Evolutionary conservation across 2,113 vertebrate species (phyloP).

Genomic region (Brachyistius frenatus): DNA sequence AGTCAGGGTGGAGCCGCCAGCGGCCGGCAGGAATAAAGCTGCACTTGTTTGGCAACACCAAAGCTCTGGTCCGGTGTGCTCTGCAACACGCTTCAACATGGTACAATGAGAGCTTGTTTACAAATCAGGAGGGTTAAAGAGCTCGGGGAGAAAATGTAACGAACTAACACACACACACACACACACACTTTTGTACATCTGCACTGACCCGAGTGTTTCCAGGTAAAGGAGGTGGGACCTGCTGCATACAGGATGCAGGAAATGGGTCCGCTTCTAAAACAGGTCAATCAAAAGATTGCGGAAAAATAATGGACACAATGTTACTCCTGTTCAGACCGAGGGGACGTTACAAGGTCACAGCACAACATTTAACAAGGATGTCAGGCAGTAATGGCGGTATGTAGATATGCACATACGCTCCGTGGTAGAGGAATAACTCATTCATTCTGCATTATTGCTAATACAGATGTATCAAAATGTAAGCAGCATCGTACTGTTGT

Average conservation of each 20-base stretch:
- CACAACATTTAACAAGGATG: no score
- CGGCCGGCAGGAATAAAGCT: conserved; percentile 66
- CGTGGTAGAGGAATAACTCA: no score
- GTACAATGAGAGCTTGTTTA: conserved; percentile 77
- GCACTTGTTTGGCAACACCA: conserved; percentile 65
- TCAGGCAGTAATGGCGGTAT: conserved; percentile 6
- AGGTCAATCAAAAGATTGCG: conserved; percentile 53
- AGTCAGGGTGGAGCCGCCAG: conserved; percentile 67
- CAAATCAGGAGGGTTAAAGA: conserved; percentile 41
- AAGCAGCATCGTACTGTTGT: no score
- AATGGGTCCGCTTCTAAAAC: conserved; percentile 60
- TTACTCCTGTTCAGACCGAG: conserved; percentile 51
- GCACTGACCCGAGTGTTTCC: conserved; percentile 62
- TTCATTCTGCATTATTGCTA: no score
- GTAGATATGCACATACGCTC: no score
- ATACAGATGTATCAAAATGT: no score
- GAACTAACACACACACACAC: conserved; percentile 25
- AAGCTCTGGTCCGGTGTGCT: conserved; percentile 18
- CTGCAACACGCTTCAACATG: conserved; percentile 46
- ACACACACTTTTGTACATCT: conserved; percentile 30
- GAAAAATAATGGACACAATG: conserved; percentile 66
- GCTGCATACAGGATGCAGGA: conserved; percentile 77
- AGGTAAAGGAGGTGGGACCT: conserved; percentile 68
- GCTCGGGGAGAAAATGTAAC: conserved; percentile 43
- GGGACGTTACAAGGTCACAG: background rate